Conservation (phyloP, 2,797 vertebrate species). For the Hyperoplus immaculatus region DNA sequence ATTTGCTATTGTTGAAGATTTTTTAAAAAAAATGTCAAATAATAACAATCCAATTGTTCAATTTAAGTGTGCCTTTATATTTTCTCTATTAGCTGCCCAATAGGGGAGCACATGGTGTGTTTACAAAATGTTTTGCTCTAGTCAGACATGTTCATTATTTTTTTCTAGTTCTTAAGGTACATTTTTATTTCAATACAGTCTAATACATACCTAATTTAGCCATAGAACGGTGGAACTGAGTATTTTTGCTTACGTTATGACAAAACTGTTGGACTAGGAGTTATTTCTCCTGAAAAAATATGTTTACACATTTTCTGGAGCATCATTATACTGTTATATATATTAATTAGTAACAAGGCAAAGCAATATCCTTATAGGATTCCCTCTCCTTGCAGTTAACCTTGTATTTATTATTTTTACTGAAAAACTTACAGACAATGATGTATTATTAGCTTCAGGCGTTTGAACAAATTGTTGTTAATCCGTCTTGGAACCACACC, state of each 20-base stretch:
- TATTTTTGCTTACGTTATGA: slow-evolving; percentile 10
- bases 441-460: background rate
- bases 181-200: slow-evolving; percentile 16
- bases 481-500: background rate
- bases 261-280: background rate
- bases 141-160: slow-evolving; percentile 26
- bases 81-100: slow-evolving; percentile 35
- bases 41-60: slow-evolving; percentile 54
- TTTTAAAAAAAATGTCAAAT: background rate
- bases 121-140: slow-evolving; percentile 40
- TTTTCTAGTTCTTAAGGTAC: slow-evolving; percentile 18
- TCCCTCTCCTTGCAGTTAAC: background rate
- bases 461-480: background rate
- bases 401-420: background rate
- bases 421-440: background rate
- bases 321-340: background rate
- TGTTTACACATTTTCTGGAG: background rate
- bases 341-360: no score
- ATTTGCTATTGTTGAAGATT: slow-evolving; percentile 54
- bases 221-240: slow-evolving; percentile 5
- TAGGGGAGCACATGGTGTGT: slow-evolving; percentile 41
- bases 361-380: background rate
- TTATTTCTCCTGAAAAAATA: slow-evolving; percentile 6
- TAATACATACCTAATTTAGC: background rate
- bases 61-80: slow-evolving; percentile 52